phyloP scores from a whole-genome alignment of 2,888 invertebrate species.

The Drosophila cracens region DNA sequence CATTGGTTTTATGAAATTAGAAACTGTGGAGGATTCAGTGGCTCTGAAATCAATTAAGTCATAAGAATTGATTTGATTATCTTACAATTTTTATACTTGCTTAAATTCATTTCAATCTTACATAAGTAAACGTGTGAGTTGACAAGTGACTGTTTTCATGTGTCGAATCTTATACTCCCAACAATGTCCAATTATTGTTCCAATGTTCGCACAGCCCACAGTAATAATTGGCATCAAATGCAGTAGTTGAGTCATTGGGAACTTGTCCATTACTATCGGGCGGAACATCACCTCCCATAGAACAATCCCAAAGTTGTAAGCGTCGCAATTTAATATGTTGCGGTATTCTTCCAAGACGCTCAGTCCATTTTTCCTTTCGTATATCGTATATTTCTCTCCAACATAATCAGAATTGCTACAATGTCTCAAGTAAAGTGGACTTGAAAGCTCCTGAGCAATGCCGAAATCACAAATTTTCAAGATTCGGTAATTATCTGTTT shows the following conservation, averaged over 20 bases:
- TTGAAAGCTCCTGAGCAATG: background rate
- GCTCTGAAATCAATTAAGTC: background rate
- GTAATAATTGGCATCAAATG: background rate
- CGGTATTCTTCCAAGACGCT: rapidly evolving
- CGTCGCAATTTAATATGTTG: background rate
- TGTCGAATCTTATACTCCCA: background rate
- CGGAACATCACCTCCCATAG: background rate
- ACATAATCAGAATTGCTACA: background rate
- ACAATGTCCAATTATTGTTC: background rate
- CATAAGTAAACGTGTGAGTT: background rate
- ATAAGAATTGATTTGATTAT: background rate
- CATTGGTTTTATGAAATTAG: background rate
- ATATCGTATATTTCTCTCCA: rapidly evolving
- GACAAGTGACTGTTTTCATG: no score
- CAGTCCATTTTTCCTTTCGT: rapidly evolving
- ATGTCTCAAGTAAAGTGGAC: background rate
- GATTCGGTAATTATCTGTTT: background rate
- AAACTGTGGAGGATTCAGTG: background rate
- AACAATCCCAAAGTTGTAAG: constrained; percentile 1
- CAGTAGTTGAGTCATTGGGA: no score
- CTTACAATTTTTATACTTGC: background rate
- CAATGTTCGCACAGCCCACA: background rate
- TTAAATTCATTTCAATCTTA: background rate
- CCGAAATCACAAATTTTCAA: constrained; percentile 4
- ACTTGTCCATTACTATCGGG: no score